A percentile compares a stretch with the other conserved stretches of the same genome.
Evolutionary conservation across 2,113 vertebrate genomes (phyloP).

Genomic region (Jacana jacana): DNA sequence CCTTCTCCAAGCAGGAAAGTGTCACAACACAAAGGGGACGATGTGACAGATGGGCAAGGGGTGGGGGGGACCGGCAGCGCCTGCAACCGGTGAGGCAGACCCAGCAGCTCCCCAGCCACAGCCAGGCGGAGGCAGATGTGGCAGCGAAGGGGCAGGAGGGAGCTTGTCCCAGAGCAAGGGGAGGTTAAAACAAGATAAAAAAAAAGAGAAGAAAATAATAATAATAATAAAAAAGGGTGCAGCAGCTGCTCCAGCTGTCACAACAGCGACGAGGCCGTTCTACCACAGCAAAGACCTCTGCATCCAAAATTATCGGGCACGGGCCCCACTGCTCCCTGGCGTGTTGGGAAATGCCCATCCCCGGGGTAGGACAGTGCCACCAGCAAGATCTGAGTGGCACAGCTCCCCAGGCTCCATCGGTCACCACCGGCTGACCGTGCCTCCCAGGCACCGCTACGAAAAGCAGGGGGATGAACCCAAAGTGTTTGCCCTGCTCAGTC

Average conservation of each 20-base stretch:
- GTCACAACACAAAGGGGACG: constrained; percentile 45
- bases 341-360: background rate
- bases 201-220: too few species aligned
- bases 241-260: fast-evolving
- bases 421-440: background rate
- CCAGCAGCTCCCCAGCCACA: background rate
- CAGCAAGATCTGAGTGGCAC: fast-evolving
- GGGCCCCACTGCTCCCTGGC: background rate
- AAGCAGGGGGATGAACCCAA: background rate
- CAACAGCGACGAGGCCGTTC: background rate
- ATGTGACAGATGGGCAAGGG: constrained; percentile 53
- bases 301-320: background rate
- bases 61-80: background rate
- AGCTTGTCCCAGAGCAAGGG: background rate
- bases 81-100: background rate
- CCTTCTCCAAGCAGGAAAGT: constrained; percentile 57
- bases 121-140: background rate
- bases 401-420: background rate
- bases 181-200: background rate
- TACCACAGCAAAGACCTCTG: background rate
- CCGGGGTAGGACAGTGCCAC: fast-evolving
- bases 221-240: background rate
- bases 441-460: background rate
- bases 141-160: background rate
- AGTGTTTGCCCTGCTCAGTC: background rate